Percentiles rank a stretch among this genome's conserved stretches.
Evolutionary conservation across 53 echinoderm and acorn worm genomes (phyloP).

Genomic region (Pentamera pediparva): DNA sequence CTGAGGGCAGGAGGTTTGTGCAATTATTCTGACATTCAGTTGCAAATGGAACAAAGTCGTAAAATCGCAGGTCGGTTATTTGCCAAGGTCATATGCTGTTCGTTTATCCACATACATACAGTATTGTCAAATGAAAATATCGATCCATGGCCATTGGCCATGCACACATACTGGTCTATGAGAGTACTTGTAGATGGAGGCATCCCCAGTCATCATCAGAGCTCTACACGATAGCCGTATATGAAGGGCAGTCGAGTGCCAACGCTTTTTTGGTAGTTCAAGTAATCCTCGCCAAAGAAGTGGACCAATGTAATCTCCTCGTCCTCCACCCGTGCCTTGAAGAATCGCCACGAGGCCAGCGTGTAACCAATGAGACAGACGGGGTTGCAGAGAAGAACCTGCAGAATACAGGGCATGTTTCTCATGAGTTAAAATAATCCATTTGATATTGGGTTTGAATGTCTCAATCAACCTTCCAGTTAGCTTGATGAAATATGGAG

Average conservation of each 20-base stretch:
- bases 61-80: too few species aligned
- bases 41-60: too few species aligned
- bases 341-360: slow-evolving; percentile 92
- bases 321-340: slow-evolving; percentile 89
- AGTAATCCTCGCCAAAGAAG: slow-evolving; percentile 90
- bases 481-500: neutral
- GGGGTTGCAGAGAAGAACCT: slow-evolving; percentile 91
- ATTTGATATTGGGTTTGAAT: too few species aligned
- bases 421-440: too few species aligned
- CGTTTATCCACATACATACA: too few species aligned
- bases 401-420: neutral
- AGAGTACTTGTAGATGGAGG: neutral
- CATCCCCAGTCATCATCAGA: slow-evolving; percentile 16
- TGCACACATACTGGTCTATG: neutral
- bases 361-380: slow-evolving; percentile 78
- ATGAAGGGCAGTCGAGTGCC: slow-evolving; percentile 91
- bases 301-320: slow-evolving; percentile 87
- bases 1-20: too few species aligned
- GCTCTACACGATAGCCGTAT: slow-evolving; percentile 68
- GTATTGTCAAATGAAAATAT: neutral
- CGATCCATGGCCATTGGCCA: neutral
- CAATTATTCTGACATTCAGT: too few species aligned
- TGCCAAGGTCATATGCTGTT: too few species aligned
- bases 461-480: neutral
- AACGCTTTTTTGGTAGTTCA: slow-evolving; percentile 84